These are phyloP conservation scores for Mormyrus proboscirostris DNA, from an alignment of 2,797 vertebrate species.

Conservation along the genomic window DNA sequence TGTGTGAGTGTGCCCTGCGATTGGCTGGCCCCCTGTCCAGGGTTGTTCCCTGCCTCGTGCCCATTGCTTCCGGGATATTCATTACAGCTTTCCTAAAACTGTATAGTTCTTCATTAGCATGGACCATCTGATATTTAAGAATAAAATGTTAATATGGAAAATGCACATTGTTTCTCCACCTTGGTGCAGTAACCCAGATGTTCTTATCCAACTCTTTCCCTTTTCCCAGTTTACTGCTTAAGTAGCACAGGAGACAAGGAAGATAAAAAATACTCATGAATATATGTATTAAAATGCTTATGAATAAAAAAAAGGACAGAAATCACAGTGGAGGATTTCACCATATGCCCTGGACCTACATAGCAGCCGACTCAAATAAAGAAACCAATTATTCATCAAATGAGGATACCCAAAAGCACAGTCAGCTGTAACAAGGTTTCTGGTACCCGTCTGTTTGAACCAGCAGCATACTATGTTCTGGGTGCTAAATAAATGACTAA, in stretches of 20 bases:
- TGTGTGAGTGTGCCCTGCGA: too few species aligned
- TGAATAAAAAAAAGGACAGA: background rate
- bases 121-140: too few species aligned
- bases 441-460: background rate
- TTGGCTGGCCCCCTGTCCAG: too few species aligned
- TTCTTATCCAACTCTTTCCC: background rate
- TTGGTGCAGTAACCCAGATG: background rate
- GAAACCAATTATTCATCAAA: background rate
- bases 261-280: background rate
- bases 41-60: too few species aligned
- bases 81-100: too few species aligned
- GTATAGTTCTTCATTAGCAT: background rate
- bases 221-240: background rate
- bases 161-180: background rate
- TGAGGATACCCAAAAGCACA: background rate
- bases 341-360: background rate
- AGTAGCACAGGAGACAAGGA: background rate
- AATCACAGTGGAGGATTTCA: background rate
- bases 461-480: background rate
- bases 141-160: background rate
- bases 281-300: background rate
- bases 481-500: background rate
- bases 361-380: background rate
- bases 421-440: background rate
- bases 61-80: too few species aligned